phyloP scores from a whole-genome alignment of 2,113 vertebrate genomes.

The Caloenas nicobarica region DNA sequence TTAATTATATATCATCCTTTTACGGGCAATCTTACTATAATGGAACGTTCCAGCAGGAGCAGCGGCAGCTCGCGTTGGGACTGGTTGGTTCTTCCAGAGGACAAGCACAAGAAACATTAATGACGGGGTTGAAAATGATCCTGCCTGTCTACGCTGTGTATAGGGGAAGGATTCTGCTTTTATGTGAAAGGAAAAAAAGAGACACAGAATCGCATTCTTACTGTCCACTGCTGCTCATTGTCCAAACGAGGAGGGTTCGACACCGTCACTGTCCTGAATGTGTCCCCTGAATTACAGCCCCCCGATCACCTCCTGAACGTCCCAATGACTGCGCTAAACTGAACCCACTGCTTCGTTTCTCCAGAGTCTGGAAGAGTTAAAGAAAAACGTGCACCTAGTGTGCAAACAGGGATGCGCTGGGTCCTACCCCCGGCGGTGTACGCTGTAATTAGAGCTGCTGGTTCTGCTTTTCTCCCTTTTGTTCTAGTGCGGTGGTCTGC shows the following conservation, averaged over 20 bases:
- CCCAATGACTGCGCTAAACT: neutral
- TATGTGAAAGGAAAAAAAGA: neutral
- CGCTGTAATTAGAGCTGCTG: constrained; percentile 11
- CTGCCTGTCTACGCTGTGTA: neutral
- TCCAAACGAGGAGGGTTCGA: neutral
- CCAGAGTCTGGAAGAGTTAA: neutral
- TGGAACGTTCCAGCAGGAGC: neutral
- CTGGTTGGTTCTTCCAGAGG: neutral
- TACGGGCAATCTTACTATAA: neutral
- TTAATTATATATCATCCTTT: neutral
- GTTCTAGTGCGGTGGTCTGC: constrained; percentile 46
- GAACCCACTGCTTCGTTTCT: neutral
- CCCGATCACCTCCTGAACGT: neutral
- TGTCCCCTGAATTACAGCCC: neutral
- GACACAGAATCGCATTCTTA: accelerated
- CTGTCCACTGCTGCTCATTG: neutral
- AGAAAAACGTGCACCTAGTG: neutral
- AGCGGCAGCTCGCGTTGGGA: neutral
- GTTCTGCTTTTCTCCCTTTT: neutral
- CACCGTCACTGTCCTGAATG: neutral
- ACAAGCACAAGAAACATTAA: neutral
- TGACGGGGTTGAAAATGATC: neutral
- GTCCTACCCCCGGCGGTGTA: neutral
- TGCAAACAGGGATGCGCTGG: neutral
- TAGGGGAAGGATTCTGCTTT: neutral